phyloP scores from a whole-genome alignment of 2,888 invertebrate genomes.

The Adelphocoris suturalis region DNA sequence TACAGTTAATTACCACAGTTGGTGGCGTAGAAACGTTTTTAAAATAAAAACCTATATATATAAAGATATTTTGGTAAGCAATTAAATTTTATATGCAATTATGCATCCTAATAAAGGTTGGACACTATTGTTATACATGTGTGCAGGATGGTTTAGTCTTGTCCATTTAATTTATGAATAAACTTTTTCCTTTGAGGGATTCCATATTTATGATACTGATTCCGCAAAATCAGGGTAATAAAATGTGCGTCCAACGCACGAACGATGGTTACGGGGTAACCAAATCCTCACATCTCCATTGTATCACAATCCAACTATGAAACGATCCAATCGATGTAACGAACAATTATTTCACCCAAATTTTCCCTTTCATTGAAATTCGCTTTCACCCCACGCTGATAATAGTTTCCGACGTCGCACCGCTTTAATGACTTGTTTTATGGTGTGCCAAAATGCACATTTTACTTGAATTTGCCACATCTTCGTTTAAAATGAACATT shows the following conservation, averaged over 20 bases:
- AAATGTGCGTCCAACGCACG: no score
- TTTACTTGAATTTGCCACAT: background rate
- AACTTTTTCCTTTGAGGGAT: background rate
- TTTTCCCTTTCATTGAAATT: no score
- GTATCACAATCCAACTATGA: no score
- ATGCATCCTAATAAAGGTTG: background rate
- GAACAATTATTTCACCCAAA: no score
- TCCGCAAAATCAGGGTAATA: no score
- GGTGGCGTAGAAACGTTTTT: background rate
- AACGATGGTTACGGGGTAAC: no score
- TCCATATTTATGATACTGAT: background rate
- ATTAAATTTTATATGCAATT: background rate
- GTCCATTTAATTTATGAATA: background rate
- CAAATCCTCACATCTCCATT: no score
- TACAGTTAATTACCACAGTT: background rate
- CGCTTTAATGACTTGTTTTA: background rate
- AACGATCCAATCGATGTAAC: no score
- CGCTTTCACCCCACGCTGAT: no score
- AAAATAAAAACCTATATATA: background rate
- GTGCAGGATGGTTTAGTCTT: no score
- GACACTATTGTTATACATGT: no score
- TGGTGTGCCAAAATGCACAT: slow-evolving; percentile 22
- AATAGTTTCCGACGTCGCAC: background rate
- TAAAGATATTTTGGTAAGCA: background rate
- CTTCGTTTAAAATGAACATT: background rate